Base-by-base conservation (phyloP, 2,888 invertebrate genomes). In the Itoplectis maculator region DNA sequence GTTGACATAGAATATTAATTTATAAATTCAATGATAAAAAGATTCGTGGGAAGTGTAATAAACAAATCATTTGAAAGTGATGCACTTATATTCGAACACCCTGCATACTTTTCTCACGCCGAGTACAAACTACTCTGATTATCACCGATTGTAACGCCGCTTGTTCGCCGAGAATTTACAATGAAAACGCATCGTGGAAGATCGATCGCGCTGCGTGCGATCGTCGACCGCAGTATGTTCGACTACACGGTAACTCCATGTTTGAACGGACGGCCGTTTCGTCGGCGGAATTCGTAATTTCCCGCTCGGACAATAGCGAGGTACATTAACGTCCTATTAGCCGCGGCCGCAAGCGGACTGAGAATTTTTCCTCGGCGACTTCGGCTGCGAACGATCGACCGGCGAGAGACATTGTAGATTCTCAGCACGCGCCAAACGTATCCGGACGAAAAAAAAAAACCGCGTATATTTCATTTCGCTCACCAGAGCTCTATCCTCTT, bases 401-500 rank as follows among this genome's bases (percentile, higher is more conserved):
- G 9, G 65, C 23, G 49, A 11, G 47, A 59, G 37, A 20, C 20
- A 23, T 65, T 65, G 45, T 45, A 13, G 13, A 65, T 45, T 73
- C 59, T 59, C 18, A 20, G 11, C 73, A 74, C 79, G 79, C 47
- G 51, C n/a, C 9, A 29, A 45, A 63, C 54, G 56, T 42, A 49
- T 45, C 40, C 76, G 37, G 23, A 42, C 9, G 23, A 65, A 70
- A 70, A 54, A 69, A 13, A 35, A n/a, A n/a, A n/a, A n/a, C n/a
- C n/a, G n/a, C n/a, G 11, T 13, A 13, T 20, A 59, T 15, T 79
- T 68, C 13, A 42, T 47, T 59, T 13, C 13, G 47, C 79, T 74
- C 47, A 83, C 83, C 83, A 70, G 37, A 51, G 77, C 35, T 63
- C 77, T 73, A 69, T 90, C 91, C 29, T 91, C 92, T 15, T 92